Conservation (phyloP, 2,797 vertebrate species). For the Urophycis tenuis region DNA sequence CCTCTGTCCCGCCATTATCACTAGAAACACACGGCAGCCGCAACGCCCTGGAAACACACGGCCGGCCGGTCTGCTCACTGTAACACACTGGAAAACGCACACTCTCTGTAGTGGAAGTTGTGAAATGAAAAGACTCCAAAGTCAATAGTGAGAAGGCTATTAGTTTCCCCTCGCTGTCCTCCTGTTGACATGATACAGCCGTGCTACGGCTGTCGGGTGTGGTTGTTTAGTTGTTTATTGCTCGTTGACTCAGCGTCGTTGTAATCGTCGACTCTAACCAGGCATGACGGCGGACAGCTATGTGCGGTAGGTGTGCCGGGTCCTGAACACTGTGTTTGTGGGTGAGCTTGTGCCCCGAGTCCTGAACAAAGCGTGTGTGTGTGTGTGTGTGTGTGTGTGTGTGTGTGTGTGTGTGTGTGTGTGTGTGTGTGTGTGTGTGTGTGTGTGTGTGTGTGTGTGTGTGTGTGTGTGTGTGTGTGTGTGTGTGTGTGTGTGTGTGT, state of each 20-base stretch:
- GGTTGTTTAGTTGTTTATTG: not conserved
- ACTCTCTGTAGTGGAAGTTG: not conserved
- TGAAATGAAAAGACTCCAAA: not conserved
- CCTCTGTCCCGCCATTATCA: not conserved
- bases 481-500: not conserved
- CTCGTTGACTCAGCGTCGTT: conserved; percentile 7
- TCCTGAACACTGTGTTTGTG: conserved; percentile 2
- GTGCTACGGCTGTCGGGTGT: not conserved
- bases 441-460: not conserved
- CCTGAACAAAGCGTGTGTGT: not conserved
- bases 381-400: not conserved
- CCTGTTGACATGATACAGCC: not conserved
- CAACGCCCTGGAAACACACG: not conserved
- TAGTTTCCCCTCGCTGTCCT: too few relatives aligned
- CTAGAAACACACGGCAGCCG: not conserved
- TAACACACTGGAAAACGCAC: not conserved
- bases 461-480: not conserved
- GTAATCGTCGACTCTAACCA: not conserved
- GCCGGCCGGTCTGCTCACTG: not conserved
- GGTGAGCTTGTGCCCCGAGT: not conserved
- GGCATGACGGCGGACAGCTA: conserved; percentile 52
- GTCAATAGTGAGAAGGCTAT: too few relatives aligned
- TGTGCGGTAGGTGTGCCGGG: conserved; percentile 45
- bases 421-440: not conserved
- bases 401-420: not conserved